Conservation (phyloP, 2,888 invertebrate species). For the Morinoia aosen region DNA sequence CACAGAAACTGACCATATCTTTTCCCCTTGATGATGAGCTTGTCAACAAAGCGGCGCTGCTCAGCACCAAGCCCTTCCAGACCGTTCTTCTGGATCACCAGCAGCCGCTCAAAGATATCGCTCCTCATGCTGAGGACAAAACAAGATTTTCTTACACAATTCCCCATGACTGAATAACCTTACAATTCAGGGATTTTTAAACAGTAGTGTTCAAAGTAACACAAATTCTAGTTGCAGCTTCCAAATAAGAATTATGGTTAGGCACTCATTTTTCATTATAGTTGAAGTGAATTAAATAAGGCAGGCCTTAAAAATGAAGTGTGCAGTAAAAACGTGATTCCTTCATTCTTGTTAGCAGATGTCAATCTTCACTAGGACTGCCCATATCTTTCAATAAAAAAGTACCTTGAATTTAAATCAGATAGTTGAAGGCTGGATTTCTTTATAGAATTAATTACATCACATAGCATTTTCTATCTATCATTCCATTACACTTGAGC, state of each 20-base stretch:
- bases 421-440: no score
- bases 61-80: constrained; percentile 70
- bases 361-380: no score
- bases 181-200: background rate
- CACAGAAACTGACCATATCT: constrained; percentile 71
- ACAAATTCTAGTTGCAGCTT: background rate
- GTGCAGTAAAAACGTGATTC: no score
- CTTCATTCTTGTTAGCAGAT: no score
- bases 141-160: background rate
- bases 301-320: no score
- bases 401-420: no score
- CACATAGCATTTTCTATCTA: no score
- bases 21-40: constrained; percentile 72
- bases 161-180: background rate
- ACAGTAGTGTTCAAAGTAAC: background rate
- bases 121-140: constrained; percentile 72
- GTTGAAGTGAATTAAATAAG: no score
- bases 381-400: no score
- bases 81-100: constrained; percentile 70
- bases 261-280: no score
- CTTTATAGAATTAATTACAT: no score
- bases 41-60: constrained; percentile 72
- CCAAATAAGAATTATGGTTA: background rate
- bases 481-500: no score
- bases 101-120: constrained; percentile 73